Evolutionary conservation across 2,888 invertebrate genomes (phyloP), one percentile per base, ranked within the genome.

Genomic region (Pheosia tremula): DNA sequence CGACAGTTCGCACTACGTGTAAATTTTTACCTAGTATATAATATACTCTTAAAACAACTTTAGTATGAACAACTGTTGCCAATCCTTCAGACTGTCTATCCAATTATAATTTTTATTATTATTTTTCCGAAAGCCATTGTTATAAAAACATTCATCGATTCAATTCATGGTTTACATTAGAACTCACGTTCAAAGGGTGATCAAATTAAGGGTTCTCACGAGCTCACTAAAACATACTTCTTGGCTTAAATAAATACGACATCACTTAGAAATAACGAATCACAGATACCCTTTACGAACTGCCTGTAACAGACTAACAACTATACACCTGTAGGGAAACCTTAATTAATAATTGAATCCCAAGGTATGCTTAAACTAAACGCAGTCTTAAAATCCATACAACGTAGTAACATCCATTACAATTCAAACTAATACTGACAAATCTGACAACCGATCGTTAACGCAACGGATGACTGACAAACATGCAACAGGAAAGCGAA

Each of bases 211-310:
- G 66, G 72, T 72, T 64, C 64, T 72, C 68, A 77, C 72, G 74
- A 75, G 79, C 74, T 67, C 36, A 71, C 67, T 59, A 68, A 67
- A 75, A 68, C 66, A 76, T 78, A 73, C 74, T 72, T 70, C 69
- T 78, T 71, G 76, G 77, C 74, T 79, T 77, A 83, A 86, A 85
- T 88, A 87, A 88, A 88, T 84, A 83, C 80, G 80, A 78, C 71
- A 66, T 76, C 71, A 81, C 88, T 89, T 90, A 91, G 78, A 83
- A 81, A 82, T 85, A 90, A 88, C 87, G 82, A 92, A 93, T 93
- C 93, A 93, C 93, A 93, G 92, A 91, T 91, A 89, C 81, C 87
- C 80, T 82, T 87, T 80, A 72, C 84, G 79, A 90, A 87, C 88
- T 87, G 85, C 83, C 86, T 24, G 24, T 2, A 24, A 79, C 76